Evolutionary conservation across 2,113 vertebrate genomes (phyloP).

Genomic region (Petrocephalus microphthalmus): DNA sequence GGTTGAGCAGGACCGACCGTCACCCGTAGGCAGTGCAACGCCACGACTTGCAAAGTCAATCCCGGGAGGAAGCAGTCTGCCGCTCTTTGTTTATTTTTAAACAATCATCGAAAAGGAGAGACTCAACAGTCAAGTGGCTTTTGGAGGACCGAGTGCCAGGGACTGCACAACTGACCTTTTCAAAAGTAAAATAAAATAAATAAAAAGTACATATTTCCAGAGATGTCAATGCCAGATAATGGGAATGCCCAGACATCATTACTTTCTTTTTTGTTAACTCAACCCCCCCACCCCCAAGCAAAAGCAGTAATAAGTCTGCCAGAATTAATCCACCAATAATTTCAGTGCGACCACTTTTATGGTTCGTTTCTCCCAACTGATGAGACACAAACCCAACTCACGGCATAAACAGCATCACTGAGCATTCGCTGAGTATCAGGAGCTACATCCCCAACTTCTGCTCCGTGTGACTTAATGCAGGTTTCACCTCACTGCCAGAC

Average conservation of each 20-base stretch:
- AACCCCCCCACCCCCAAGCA: background rate
- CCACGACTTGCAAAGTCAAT: background rate
- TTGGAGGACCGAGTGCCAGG: background rate
- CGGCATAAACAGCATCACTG: background rate
- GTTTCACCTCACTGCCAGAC: background rate
- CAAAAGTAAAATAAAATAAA: background rate
- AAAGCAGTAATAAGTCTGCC: background rate
- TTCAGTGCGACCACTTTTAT: background rate
- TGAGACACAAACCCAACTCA: background rate
- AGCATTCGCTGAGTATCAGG: background rate
- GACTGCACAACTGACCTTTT: background rate
- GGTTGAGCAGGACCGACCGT: background rate
- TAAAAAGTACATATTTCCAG: background rate
- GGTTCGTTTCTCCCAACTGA: background rate
- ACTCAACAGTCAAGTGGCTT: background rate
- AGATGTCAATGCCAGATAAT: background rate
- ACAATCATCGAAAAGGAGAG: background rate
- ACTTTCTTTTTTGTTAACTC: background rate
- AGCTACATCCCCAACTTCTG: background rate
- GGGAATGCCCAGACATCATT: no score
- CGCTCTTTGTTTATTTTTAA: background rate
- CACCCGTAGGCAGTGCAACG: background rate
- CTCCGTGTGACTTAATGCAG: background rate
- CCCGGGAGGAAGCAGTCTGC: background rate
- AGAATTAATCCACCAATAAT: background rate